phyloP scores from a whole-genome alignment of 1,140 invertebrate species.

The Caenorhabditis brenneri region DNA sequence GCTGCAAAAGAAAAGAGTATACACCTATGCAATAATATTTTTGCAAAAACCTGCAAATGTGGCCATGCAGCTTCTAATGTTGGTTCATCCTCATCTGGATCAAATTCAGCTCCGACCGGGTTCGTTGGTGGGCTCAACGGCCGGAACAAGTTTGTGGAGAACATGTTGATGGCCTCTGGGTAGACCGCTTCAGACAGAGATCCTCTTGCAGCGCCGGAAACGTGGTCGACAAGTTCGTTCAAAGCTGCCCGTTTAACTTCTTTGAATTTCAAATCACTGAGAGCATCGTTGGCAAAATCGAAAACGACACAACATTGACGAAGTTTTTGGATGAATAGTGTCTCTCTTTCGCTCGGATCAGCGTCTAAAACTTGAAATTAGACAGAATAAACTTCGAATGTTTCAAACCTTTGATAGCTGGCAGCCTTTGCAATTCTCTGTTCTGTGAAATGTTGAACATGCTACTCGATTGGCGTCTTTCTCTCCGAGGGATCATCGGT shows the following conservation, averaged over 20 bases:
- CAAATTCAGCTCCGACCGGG: conserved; percentile 62
- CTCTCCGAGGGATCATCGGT: conserved; percentile 17
- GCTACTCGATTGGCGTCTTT: conserved; percentile 25
- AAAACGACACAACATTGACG: conserved; percentile 75
- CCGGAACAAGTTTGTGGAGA: conserved; percentile 69
- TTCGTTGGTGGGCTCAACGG: conserved; percentile 70
- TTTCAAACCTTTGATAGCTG: conserved; percentile 24
- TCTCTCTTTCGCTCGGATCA: conserved; percentile 74
- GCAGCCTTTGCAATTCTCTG: conserved; percentile 13
- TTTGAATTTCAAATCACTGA: conserved; percentile 72
- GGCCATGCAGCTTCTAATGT: conserved; percentile 71
- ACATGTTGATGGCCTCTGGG: conserved; percentile 70
- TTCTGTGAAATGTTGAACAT: conserved; percentile 40
- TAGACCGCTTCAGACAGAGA: conserved; percentile 18
- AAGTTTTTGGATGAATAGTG: conserved; percentile 74
- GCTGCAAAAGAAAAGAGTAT: conserved; percentile 57
- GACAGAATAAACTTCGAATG: not conserved
- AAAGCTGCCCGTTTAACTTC: conserved; percentile 75
- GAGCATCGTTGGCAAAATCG: conserved; percentile 72
- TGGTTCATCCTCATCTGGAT: conserved; percentile 70
- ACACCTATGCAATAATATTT: not conserved
- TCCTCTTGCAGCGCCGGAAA: conserved; percentile 32
- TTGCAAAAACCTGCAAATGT: conserved; percentile 63
- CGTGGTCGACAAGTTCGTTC: conserved; percentile 71
- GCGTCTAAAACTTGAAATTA: conserved; percentile 79